These are phyloP conservation scores for Rhodinocichla rosea DNA, from an alignment of 2,113 vertebrate species.

Conservation along the genomic window DNA sequence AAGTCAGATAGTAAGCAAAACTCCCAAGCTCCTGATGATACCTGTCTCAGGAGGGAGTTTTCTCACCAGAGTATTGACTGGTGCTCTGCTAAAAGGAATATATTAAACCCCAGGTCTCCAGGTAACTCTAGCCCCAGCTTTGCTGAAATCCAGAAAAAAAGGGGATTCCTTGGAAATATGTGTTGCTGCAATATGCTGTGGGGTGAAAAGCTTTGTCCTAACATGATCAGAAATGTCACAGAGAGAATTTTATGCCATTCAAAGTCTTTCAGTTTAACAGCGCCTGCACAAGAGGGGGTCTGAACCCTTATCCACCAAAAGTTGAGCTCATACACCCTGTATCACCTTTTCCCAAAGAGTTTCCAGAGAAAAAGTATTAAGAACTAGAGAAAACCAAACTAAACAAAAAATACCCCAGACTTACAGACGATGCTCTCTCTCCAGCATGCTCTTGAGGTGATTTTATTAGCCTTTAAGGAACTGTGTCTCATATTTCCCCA, in stretches of 20 bases:
- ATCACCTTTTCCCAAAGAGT: background rate
- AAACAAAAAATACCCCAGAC: background rate
- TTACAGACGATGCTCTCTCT: background rate
- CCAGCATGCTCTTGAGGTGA: background rate
- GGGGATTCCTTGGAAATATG: background rate
- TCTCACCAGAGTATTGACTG: background rate
- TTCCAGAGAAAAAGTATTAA: background rate
- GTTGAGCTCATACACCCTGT: background rate
- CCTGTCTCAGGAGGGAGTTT: background rate
- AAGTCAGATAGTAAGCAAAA: background rate
- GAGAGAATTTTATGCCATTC: background rate
- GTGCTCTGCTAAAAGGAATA: background rate
- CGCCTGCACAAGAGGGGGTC: rapidly evolving
- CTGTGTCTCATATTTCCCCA: background rate
- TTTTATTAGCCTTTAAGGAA: background rate
- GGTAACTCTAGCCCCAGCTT: background rate
- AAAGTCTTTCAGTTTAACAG: background rate
- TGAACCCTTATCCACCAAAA: background rate
- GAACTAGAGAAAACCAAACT: background rate
- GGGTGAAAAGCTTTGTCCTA: background rate
- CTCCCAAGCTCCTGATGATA: background rate
- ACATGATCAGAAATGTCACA: background rate
- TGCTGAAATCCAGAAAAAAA: background rate
- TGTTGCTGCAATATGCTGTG: background rate
- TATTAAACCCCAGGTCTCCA: background rate